phyloP scores from a whole-genome alignment of 2,797 vertebrate genomes.

The Sciurus vulgaris region DNA sequence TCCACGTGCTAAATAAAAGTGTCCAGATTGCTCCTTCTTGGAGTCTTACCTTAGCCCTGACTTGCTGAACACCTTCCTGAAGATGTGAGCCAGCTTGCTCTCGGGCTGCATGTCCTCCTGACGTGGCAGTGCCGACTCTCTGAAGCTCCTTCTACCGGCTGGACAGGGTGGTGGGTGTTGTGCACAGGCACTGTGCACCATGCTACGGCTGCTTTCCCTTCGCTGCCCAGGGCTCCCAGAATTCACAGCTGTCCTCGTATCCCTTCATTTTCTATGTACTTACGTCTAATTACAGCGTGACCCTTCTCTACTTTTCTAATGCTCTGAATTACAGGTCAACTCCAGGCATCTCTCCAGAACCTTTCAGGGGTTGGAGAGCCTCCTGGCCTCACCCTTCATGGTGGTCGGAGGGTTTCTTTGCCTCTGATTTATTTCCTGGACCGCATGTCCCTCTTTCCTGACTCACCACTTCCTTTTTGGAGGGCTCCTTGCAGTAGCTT shows the following conservation, averaged over 20 bases:
- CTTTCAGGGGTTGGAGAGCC: background rate
- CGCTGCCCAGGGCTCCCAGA: background rate
- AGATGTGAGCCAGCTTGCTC: background rate
- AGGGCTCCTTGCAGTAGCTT: background rate
- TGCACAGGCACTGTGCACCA: too few species aligned
- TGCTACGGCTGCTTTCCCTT: background rate
- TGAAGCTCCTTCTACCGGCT: background rate
- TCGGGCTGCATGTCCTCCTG: accelerated
- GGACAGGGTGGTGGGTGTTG: too few species aligned
- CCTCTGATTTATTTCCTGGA: background rate
- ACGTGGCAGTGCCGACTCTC: accelerated
- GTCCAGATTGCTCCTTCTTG: background rate
- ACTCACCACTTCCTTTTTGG: background rate
- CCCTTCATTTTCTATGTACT: background rate
- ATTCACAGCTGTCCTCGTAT: background rate
- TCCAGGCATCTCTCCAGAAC: background rate
- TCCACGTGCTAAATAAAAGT: background rate
- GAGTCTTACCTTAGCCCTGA: background rate
- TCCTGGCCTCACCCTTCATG: background rate
- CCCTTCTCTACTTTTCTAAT: background rate
- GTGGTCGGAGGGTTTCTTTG: background rate
- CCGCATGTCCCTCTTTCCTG: background rate
- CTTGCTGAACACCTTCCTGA: background rate
- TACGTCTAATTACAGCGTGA: background rate
- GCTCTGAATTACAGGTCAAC: too few species aligned